phyloP scores from a whole-genome alignment of 2,113 vertebrate genomes.

The Clinocottus analis region DNA sequence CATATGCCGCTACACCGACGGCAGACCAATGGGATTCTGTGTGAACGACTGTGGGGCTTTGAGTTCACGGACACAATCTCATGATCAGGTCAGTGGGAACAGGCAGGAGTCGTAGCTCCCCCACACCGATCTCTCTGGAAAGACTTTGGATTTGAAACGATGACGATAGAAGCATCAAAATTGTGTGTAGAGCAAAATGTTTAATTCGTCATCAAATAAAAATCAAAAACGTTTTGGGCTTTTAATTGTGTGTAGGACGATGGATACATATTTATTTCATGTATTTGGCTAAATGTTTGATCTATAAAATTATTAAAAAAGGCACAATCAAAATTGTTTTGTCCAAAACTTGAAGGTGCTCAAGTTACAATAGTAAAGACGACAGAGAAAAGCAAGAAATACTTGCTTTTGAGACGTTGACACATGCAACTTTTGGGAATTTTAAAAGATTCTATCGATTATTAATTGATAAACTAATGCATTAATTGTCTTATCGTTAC shows the following conservation, averaged over 20 bases:
- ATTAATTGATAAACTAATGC: background rate
- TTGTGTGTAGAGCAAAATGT: background rate
- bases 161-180: background rate
- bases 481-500: background rate
- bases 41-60: conserved; percentile 3
- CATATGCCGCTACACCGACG: background rate
- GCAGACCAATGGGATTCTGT: conserved; percentile 35
- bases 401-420: background rate
- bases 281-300: background rate
- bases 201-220: background rate
- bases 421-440: background rate
- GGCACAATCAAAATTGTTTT: background rate
- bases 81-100: conserved; percentile 7
- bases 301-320: background rate
- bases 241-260: background rate
- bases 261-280: background rate
- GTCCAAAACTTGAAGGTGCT: background rate
- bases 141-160: background rate
- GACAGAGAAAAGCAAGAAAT: background rate
- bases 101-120: background rate
- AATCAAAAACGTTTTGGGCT: no score
- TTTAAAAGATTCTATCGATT: background rate
- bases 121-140: background rate
- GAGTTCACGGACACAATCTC: conserved; percentile 30
- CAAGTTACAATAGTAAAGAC: background rate